Evolutionary conservation across 2,113 vertebrate genomes (phyloP).

Genomic region (Neomonachus schauinslandi): DNA sequence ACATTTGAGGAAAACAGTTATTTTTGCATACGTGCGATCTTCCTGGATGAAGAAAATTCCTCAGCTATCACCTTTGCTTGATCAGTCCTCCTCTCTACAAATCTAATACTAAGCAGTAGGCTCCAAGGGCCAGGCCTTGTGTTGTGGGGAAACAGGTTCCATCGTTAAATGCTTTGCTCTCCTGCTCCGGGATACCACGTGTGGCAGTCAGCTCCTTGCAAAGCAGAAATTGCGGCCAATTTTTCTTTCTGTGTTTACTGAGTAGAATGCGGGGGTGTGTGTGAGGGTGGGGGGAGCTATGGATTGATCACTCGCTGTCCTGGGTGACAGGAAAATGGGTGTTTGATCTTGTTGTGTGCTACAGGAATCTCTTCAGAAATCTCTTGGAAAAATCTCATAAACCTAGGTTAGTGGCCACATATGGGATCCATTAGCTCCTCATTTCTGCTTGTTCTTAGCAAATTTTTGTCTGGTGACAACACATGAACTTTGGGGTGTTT

Average conservation of each 20-base stretch:
- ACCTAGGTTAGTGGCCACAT: slow-evolving; percentile 83
- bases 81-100: background rate
- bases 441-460: slow-evolving; percentile 86
- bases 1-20: background rate
- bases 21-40: background rate
- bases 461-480: slow-evolving; percentile 88
- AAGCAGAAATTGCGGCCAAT: slow-evolving; percentile 31
- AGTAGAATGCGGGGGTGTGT: background rate
- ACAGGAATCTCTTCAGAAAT: slow-evolving; percentile 77
- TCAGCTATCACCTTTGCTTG: background rate
- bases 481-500: slow-evolving; percentile 76
- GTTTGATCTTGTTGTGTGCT: slow-evolving; percentile 77
- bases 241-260: slow-evolving; percentile 66
- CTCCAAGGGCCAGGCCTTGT: background rate
- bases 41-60: slow-evolving; percentile 11
- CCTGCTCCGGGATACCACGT: background rate
- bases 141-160: slow-evolving; percentile 49
- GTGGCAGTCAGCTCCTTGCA: background rate
- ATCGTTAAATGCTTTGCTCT: slow-evolving; percentile 28
- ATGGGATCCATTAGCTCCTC: slow-evolving; percentile 85
- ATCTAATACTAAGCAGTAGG: slow-evolving; percentile 33
- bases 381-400: slow-evolving; percentile 83
- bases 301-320: slow-evolving; percentile 56
- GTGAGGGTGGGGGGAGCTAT: background rate
- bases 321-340: slow-evolving; percentile 75